Conservation (phyloP, 2,113 vertebrate species). For the Syngnathus floridae region DNA sequence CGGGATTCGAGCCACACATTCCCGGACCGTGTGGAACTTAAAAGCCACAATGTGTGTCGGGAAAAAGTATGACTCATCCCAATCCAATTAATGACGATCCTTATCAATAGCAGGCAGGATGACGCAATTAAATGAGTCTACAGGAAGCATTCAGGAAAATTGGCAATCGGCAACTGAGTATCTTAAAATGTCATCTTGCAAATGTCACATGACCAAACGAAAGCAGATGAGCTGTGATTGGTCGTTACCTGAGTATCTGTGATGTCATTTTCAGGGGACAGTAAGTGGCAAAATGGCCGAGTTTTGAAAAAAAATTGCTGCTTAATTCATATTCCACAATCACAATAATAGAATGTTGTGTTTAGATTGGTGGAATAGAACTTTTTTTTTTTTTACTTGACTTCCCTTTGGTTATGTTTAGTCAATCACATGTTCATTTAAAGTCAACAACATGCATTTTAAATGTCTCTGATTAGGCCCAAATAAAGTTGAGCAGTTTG, state of each 20-base stretch:
- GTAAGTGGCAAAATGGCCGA: too few relatives aligned
- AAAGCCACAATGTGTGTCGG: not conserved
- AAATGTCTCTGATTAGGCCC: not conserved
- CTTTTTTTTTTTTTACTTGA: too few relatives aligned
- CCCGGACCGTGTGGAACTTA: conserved; percentile 24
- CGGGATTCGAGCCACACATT: conserved; percentile 52
- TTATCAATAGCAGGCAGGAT: not conserved
- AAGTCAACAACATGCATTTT: not conserved
- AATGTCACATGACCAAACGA: too few relatives aligned
- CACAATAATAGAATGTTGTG: too few relatives aligned
- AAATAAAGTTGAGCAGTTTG: not conserved
- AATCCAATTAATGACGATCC: conserved; percentile 15
- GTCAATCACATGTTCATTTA: not conserved
- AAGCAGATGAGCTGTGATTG: too few relatives aligned
- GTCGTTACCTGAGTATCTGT: too few relatives aligned
- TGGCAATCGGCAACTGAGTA: not conserved
- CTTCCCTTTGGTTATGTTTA: not conserved
- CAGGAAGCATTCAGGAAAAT: not conserved
- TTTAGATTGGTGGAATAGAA: too few relatives aligned
- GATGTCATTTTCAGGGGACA: too few relatives aligned
- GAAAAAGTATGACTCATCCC: conserved; percentile 51
- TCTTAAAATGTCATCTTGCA: not conserved
- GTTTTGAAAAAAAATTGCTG: too few relatives aligned
- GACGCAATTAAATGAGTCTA: not conserved
- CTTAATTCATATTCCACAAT: too few relatives aligned